A percentile compares a stretch with the other conserved stretches of the same genome.
These are phyloP conservation scores for Patiria pectinifera DNA, from an alignment of 53 echinoderm and acorn worm genomes.

Conservation along the genomic window DNA sequence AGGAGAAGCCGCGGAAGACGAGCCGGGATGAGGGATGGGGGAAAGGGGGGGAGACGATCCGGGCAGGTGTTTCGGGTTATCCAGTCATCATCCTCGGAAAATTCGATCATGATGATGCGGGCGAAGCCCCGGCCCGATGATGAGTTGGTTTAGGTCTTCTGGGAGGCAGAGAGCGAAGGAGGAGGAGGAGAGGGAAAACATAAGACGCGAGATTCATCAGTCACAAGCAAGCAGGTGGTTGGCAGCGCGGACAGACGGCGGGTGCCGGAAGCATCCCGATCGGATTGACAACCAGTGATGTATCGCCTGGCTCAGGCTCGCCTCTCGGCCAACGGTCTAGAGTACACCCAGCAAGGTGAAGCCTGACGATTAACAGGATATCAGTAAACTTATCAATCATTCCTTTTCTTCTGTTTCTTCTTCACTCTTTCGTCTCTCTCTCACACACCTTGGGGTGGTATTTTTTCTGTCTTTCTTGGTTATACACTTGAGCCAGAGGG, in stretches of 20 bases:
- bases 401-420: neutral
- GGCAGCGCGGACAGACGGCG: slow-evolving; percentile 33
- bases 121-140: slow-evolving; percentile 28
- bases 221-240: slow-evolving; percentile 44
- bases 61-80: slow-evolving; percentile 53
- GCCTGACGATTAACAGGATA: slow-evolving; percentile 34
- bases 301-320: slow-evolving; percentile 15
- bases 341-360: slow-evolving; percentile 55
- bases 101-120: slow-evolving; percentile 57
- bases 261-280: slow-evolving; percentile 50
- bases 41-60: neutral
- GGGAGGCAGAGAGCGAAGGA: slow-evolving; percentile 14
- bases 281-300: slow-evolving; percentile 57
- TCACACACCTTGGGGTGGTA: neutral
- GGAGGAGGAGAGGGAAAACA: neutral
- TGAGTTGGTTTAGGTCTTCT: slow-evolving; percentile 43
- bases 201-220: slow-evolving; percentile 38
- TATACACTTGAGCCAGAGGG: slow-evolving; percentile 16
- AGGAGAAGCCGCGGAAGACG: neutral
- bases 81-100: slow-evolving; percentile 58
- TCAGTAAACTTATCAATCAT: slow-evolving; percentile 59
- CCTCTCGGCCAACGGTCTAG: slow-evolving; percentile 57
- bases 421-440: neutral
- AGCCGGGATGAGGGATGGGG: neutral
- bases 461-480: slow-evolving; percentile 18